Conservation (phyloP, 2,888 invertebrate species). For the Pachliopta kotzebuea region DNA sequence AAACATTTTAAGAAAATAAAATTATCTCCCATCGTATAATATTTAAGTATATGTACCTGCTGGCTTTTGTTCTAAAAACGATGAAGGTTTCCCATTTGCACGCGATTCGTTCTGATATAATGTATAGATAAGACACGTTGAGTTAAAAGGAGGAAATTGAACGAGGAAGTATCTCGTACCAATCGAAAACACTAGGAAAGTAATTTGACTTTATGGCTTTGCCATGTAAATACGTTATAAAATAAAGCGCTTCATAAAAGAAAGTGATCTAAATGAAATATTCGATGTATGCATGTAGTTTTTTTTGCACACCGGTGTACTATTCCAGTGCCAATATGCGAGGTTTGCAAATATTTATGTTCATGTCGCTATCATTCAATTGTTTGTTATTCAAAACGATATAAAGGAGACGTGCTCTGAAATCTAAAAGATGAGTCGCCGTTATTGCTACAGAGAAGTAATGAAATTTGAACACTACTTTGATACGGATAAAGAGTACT, state of each 20-base stretch:
- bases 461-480: constrained; percentile 23
- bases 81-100: background rate
- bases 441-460: constrained; percentile 16
- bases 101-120: constrained; percentile 7
- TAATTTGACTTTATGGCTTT: background rate
- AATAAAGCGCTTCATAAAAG: background rate
- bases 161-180: constrained; percentile 3
- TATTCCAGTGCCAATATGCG: constrained; percentile 12
- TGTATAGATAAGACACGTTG: constrained; percentile 6
- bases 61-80: background rate
- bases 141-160: constrained; percentile 17
- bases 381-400: constrained; percentile 29
- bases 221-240: background rate
- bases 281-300: background rate
- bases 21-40: background rate
- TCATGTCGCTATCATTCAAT: constrained; percentile 26
- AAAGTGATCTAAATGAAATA: background rate
- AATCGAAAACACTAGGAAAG: background rate
- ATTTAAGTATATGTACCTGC: background rate
- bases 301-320: background rate
- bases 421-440: constrained; percentile 19
- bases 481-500: background rate
- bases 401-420: constrained; percentile 22
- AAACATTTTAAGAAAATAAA: too few species aligned
- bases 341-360: constrained; percentile 22